These are phyloP conservation scores for Hirtodrosophila alboralis DNA, from an alignment of 2,888 invertebrate genomes.

Conservation along the genomic window DNA sequence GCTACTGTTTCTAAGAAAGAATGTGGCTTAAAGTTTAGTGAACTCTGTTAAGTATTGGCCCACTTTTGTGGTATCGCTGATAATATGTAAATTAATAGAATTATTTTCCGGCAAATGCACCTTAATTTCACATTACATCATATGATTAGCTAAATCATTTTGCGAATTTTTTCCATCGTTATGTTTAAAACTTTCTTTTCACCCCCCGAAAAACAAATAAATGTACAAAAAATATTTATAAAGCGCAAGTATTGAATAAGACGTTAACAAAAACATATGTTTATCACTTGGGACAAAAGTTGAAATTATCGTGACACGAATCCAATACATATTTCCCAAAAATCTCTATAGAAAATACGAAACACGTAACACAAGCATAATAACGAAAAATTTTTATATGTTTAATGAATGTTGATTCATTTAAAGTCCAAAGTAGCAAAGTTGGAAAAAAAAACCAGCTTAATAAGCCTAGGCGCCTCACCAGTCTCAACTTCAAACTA, in stretches of 20 bases:
- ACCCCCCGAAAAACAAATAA: constrained; percentile 3
- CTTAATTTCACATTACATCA: constrained; percentile 21
- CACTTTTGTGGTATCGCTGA: constrained; percentile 17
- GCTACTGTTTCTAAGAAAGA: constrained; percentile 9
- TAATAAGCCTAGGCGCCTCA: constrained; percentile 30
- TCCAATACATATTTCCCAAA: background rate
- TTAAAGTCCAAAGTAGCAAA: constrained; percentile 13
- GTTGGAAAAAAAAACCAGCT: constrained; percentile 12
- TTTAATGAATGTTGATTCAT: constrained; percentile 39
- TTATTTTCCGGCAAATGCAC: constrained; percentile 1
- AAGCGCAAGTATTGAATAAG: background rate
- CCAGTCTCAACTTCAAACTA: constrained; percentile 60
- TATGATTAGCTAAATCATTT: background rate
- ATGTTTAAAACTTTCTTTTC: constrained; percentile 12
- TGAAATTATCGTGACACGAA: constrained; percentile 23
- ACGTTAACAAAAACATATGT: background rate
- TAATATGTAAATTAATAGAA: constrained; percentile 3
- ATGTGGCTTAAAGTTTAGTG: constrained; percentile 46
- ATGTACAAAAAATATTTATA: background rate
- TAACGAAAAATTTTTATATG: constrained; percentile 38
- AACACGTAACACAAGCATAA: constrained; percentile 34
- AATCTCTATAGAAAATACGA: constrained; percentile 12
- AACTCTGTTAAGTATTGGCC: constrained; percentile 47
- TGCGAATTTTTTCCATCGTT: background rate
- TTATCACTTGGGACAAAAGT: constrained; percentile 25